Conservation (phyloP, 2,113 vertebrate genomes). For the Saguinus imperator region DNA sequence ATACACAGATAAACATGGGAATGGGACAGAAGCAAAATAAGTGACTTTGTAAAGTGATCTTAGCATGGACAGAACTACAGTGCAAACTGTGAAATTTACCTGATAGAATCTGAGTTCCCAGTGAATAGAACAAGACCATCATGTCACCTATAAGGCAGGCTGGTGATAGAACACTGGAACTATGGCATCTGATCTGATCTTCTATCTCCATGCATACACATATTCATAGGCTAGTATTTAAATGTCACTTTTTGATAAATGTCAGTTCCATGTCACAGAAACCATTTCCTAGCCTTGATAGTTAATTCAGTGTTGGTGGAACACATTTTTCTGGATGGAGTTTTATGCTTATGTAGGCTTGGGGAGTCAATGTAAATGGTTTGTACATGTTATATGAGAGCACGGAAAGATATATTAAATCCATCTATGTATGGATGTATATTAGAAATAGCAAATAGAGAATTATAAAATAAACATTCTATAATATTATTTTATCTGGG, state of each 20-base stretch:
- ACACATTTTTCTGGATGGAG: not conserved
- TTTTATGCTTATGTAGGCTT: not conserved
- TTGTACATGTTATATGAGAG: not conserved
- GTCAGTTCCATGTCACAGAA: not conserved
- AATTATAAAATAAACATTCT: too few relatives aligned
- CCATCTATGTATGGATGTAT: not conserved
- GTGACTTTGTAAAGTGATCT: not conserved
- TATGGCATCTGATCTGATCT: not conserved
- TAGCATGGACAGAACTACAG: not conserved
- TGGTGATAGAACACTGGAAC: not conserved
- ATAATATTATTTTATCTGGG: not conserved
- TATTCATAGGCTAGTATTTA: not conserved
- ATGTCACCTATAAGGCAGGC: not conserved
- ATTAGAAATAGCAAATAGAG: not conserved
- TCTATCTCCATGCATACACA: not conserved
- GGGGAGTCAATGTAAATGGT: not conserved
- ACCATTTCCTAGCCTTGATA: not conserved
- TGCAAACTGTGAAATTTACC: not conserved
- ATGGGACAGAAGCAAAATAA: not conserved
- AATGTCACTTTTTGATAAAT: not conserved
- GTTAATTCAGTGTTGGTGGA: not conserved
- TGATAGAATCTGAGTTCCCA: not conserved
- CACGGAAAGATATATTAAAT: not conserved
- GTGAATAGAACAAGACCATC: not conserved
- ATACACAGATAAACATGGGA: not conserved